Percentiles rank a stretch among this genome's conserved stretches.
These are phyloP conservation scores for Sebastes melanostomus DNA, from an alignment of 2,797 vertebrate species.

Conservation along the genomic window DNA sequence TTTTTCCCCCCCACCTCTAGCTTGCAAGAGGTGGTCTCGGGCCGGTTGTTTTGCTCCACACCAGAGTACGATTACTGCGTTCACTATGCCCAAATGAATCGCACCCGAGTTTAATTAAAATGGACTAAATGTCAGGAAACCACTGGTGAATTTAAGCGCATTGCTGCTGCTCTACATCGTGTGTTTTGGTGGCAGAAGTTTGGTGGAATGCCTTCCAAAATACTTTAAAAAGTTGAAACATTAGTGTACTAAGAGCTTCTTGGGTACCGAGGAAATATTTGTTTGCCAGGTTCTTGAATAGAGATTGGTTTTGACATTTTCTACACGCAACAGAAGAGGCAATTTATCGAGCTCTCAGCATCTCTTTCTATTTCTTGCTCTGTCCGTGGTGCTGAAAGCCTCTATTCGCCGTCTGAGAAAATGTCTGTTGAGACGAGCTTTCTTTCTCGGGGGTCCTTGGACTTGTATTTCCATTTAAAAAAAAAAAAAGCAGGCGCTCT, in stretches of 20 bases:
- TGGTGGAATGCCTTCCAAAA: background rate
- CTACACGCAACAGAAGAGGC: background rate
- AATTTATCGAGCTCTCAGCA: background rate
- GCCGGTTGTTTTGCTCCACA: too few relatives aligned
- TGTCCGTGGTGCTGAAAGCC: conserved; percentile 66
- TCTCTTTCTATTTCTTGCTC: conserved; percentile 24
- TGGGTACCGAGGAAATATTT: background rate
- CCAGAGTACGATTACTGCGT: too few relatives aligned
- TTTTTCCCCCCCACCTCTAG: too few relatives aligned
- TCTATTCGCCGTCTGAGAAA: background rate
- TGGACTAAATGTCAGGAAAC: background rate
- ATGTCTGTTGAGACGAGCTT: background rate
- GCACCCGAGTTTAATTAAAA: too few relatives aligned
- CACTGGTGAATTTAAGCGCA: background rate
- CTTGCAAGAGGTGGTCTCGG: too few relatives aligned
- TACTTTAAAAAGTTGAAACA: background rate
- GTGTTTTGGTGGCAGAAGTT: background rate
- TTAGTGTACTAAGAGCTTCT: background rate
- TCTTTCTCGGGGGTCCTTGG: conserved; percentile 20
- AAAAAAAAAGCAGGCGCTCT: background rate
- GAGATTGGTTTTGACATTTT: conserved; percentile 21
- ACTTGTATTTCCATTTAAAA: conserved; percentile 22
- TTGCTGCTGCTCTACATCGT: background rate
- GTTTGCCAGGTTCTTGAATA: background rate
- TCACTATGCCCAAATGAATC: too few relatives aligned